These are phyloP conservation scores for Leptinotarsa tumamoca DNA, from an alignment of 2,888 invertebrate species.

Conservation along the genomic window DNA sequence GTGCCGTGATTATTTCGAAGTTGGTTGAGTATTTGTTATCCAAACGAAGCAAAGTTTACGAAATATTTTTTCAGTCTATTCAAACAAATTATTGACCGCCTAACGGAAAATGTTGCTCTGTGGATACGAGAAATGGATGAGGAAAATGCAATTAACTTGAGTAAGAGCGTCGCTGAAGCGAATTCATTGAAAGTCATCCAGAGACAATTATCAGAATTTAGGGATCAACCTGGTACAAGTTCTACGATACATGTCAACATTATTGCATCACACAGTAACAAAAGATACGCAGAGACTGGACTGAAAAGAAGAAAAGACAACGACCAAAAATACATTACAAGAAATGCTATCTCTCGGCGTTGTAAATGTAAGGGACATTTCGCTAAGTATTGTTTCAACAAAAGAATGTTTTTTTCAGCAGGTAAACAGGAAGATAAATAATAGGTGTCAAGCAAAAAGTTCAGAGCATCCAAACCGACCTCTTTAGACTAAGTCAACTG, in stretches of 20 bases:
- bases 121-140: slow-evolving; percentile 33
- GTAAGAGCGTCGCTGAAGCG: slow-evolving; percentile 42
- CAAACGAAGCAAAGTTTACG: slow-evolving; percentile 50
- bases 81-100: slow-evolving; percentile 46
- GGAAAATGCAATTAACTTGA: slow-evolving; percentile 31
- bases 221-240: slow-evolving; percentile 14
- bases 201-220: slow-evolving; percentile 37
- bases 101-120: slow-evolving; percentile 22
- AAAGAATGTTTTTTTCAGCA: no score
- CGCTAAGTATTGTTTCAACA: no score
- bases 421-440: no score
- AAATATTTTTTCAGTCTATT: slow-evolving; percentile 55
- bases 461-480: no score
- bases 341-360: no score
- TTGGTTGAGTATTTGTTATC: slow-evolving; percentile 50
- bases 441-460: no score
- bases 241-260: neutral
- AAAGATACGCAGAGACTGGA: neutral
- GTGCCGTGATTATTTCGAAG: slow-evolving; percentile 30
- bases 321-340: no score
- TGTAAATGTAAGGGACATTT: no score
- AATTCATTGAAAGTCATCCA: slow-evolving; percentile 42
- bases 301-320: no score
- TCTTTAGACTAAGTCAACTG: no score
- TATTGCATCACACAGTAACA: neutral